These are phyloP conservation scores for Chymomyza amoena DNA, from an alignment of 2,888 invertebrate species.

Conservation along the genomic window DNA sequence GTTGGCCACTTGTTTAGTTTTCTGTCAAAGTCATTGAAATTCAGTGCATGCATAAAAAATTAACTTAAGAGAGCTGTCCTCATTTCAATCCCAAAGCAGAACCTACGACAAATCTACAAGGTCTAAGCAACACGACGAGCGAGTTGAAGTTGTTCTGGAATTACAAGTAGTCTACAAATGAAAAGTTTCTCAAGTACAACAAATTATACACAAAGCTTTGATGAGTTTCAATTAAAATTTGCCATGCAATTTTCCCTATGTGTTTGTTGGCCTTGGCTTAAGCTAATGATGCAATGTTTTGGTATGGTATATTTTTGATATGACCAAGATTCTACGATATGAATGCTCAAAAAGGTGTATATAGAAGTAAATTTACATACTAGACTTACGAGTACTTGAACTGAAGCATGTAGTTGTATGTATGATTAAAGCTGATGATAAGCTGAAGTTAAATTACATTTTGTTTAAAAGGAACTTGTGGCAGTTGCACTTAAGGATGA, in stretches of 20 bases:
- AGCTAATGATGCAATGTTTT: background rate
- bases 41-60: constrained; percentile 66
- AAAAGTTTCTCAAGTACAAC: background rate
- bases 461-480: too few relatives aligned
- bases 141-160: constrained; percentile 40
- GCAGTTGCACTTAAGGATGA: too few relatives aligned
- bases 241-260: constrained; percentile 28
- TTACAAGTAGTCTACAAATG: background rate
- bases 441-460: too few relatives aligned
- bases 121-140: constrained; percentile 34
- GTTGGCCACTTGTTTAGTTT: constrained; percentile 44
- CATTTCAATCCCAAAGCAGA: background rate
- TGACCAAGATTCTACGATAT: background rate
- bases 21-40: constrained; percentile 65
- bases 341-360: constrained; percentile 8
- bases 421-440: background rate
- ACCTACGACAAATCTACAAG: background rate
- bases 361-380: background rate
- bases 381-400: background rate
- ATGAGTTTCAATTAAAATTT: constrained; percentile 52
- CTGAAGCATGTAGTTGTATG: background rate
- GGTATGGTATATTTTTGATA: constrained; percentile 12
- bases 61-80: constrained; percentile 43
- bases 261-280: background rate
- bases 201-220: constrained; percentile 26